Conservation (phyloP, 53 echinoderm and acorn worm genomes). For the Glandiceps talaboti region DNA sequence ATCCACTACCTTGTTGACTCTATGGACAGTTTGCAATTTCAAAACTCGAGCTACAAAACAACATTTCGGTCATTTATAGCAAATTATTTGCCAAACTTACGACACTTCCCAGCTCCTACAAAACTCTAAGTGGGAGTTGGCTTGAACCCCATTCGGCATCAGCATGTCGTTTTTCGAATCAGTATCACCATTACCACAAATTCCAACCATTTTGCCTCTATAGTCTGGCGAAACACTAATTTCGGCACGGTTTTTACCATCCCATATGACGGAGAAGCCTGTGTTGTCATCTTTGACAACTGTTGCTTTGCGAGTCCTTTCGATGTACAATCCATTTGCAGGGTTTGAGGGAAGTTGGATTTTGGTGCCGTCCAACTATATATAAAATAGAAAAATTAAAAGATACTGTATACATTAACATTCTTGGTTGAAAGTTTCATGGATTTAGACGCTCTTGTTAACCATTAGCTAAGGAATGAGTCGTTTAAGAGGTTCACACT, state of each 20-base stretch:
- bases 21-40: too few species aligned
- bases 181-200: slow-evolving; percentile 6
- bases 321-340: neutral
- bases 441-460: neutral
- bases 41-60: too few species aligned
- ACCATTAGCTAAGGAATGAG: too few species aligned
- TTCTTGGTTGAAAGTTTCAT: too few species aligned
- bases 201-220: neutral
- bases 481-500: too few species aligned
- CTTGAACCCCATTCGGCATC: slow-evolving; percentile 8
- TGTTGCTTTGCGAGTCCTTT: neutral
- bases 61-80: too few species aligned
- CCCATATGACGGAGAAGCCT: slow-evolving; percentile 1
- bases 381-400: slow-evolving; percentile 1
- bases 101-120: slow-evolving; percentile 19
- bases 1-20: too few species aligned
- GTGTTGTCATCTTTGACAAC: neutral
- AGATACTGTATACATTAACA: too few species aligned
- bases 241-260: slow-evolving; percentile 1
- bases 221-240: neutral
- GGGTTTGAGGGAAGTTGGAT: neutral
- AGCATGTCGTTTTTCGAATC: slow-evolving; percentile 3
- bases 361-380: neutral
- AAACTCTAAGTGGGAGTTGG: slow-evolving; percentile 2
- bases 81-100: too few species aligned